phyloP scores from a whole-genome alignment of 2,797 vertebrate species.

The Hyperoplus immaculatus region DNA sequence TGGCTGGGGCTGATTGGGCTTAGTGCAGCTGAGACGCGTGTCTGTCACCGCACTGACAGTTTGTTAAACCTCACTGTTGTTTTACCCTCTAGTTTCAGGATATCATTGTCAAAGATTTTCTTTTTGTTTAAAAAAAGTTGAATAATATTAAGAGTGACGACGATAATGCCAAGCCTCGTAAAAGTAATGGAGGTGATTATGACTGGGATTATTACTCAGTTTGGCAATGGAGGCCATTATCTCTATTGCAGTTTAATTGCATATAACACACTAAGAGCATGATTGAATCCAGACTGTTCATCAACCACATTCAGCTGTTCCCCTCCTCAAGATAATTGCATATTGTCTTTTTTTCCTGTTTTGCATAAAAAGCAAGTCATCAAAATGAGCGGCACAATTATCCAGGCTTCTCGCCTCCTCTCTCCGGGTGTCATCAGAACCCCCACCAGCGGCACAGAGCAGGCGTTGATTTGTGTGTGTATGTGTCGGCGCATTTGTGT shows the following conservation, averaged over 20 bases:
- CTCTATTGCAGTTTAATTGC: slow-evolving; percentile 90
- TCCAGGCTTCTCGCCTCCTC: slow-evolving; percentile 79
- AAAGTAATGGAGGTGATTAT: slow-evolving; percentile 89
- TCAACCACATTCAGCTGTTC: slow-evolving; percentile 86
- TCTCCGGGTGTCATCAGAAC: slow-evolving; percentile 81
- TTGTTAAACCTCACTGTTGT: slow-evolving; percentile 50
- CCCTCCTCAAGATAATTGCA: slow-evolving; percentile 88
- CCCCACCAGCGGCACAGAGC: slow-evolving; percentile 70
- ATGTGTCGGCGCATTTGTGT: slow-evolving; percentile 64
- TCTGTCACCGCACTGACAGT: slow-evolving; percentile 47
- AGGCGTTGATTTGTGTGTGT: slow-evolving; percentile 55
- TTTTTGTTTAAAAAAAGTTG: slow-evolving; percentile 79
- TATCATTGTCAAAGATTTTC: slow-evolving; percentile 77
- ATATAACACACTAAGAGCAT: slow-evolving; percentile 87
- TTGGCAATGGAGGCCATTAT: slow-evolving; percentile 86
- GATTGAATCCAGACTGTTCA: slow-evolving; percentile 89
- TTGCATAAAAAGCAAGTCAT: slow-evolving; percentile 88
- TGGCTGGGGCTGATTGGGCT: slow-evolving; percentile 36
- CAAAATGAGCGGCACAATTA: slow-evolving; percentile 87
- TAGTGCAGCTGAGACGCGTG: slow-evolving; percentile 50
- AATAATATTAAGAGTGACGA: slow-evolving; percentile 85
- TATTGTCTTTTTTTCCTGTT: slow-evolving; percentile 89
- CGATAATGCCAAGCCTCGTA: slow-evolving; percentile 85
- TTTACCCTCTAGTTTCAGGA: slow-evolving; percentile 64
- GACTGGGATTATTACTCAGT: slow-evolving; percentile 87